Base-by-base conservation (phyloP, 1,140 invertebrate genomes). In the Aphidius ervi region DNA sequence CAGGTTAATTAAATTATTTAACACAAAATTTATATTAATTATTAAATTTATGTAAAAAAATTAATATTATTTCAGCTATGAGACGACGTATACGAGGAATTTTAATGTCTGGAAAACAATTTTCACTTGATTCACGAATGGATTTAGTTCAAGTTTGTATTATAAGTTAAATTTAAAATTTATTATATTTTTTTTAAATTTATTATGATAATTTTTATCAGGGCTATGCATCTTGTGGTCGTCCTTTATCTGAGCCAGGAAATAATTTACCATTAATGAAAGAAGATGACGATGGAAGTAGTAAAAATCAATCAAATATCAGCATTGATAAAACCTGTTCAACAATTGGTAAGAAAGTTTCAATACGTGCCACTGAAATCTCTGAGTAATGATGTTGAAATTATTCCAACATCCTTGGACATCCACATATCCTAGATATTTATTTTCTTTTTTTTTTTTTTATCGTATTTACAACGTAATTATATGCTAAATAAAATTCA, bases 111-210 rank as follows among this genome's bases (percentile, higher is more conserved):
- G 91, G 92, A n/a, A 91, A 91, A 69, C 88, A 93, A 76, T 94
- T 92, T 77, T 95, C 92, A 3, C 81, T 96, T 45, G 93, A 96
- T 80, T 95, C 92, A 0, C 86, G 91, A 68, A 91, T 95, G 85
- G 92, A 95, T 76, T 83, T 96, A 61, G 91, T 93, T n/a, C 88
- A 90, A 69, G 88, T 86, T 57, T 74, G 52, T 48, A 58, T 23
- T 9, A 53, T 55, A 48, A 9, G 23, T n/a, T 40, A n/a, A 40
- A 54, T 20, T 10, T 41, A 43, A 56, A 58, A 54, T 55, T 46
- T 48, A 46, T 58, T 39, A 50, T 57, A 9, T 5, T 39, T 31
- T 50, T 56, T 37, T 20, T 54, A 47, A n/a, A n/a, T 49, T 39
- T 56, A 42, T 59, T 45, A 63, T 57, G 2, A 43, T 43, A 31